Base-by-base conservation (phyloP, 1,140 invertebrate species). In the Archivesica marissinica region DNA sequence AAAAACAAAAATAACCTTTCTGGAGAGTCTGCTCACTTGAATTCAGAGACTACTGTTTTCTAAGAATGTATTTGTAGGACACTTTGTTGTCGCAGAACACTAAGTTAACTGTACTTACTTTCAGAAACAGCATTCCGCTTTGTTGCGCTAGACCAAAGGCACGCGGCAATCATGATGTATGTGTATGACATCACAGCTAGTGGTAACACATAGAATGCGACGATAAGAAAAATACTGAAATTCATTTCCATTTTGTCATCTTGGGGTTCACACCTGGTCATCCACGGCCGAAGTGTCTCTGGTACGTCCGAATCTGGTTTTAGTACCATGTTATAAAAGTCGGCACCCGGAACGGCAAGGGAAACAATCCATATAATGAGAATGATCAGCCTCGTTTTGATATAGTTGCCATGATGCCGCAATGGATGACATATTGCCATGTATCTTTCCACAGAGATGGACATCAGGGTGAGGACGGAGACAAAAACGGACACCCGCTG, bases 381-480 rank as follows among this genome's bases (percentile, higher is more conserved):
- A 20, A 96, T 93, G 78, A 98, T 97, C 25, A 96, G 96, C 0
- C 95, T 96, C 35, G 89, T 88, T 94, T 97, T 97, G 23, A 95
- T 94, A 0, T 96, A 97, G 0, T 97, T 98, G 0, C 88, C 87
- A 66, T 90, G 88, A 84, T 98, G 98, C 93, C 96, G 96, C 59
- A 98, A 95, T 20, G 97, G 97, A 93, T 96, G 97, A 93, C 97
- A 98, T 92, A 98, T 98, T 68, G 97, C 97, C 93, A 97, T 97
- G 97, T 97, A 98, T 87, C 97, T 96, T 93, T 98, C 97, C 70
- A 98, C 95, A 0, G 97, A 98, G 92, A 98, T 98, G 93, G 97
- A 97, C 0, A 97, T 97, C 89, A 98, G 94, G 1, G 97, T 98
- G 90, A 98, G 94, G 33, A 98, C 96, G 9, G 97, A 98, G 61